A percentile compares a stretch with the other conserved stretches of the same genome.
These are phyloP conservation scores for Gallinago paraguaiae DNA, from an alignment of 2,113 vertebrate species.

Conservation along the genomic window DNA sequence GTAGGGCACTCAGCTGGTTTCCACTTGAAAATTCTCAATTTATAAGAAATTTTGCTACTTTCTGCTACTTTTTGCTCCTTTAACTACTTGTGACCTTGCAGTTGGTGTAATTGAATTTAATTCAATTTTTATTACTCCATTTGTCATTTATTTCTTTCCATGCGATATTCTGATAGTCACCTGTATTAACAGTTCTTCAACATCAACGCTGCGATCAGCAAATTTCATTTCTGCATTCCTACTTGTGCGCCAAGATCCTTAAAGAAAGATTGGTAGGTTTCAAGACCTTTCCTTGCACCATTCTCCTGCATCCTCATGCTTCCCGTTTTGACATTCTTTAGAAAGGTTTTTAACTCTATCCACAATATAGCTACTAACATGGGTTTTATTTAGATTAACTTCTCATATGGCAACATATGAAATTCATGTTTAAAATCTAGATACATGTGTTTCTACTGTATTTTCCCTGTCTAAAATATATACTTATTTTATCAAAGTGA, in stretches of 20 bases:
- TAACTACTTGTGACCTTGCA: background rate
- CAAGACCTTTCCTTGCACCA: background rate
- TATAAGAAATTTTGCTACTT: background rate
- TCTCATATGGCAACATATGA: background rate
- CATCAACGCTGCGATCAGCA: conserved; percentile 10
- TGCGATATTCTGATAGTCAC: conserved; percentile 4
- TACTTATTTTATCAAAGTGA: background rate
- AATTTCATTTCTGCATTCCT: conserved; percentile 32
- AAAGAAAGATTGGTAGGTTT: background rate
- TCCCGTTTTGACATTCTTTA: background rate
- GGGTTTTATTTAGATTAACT: background rate
- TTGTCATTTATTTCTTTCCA: conserved; percentile 37
- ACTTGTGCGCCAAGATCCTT: background rate
- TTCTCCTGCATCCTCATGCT: background rate
- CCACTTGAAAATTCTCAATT: conserved; percentile 35
- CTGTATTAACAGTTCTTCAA: conserved; percentile 14
- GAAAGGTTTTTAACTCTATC: background rate
- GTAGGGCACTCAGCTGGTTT: background rate
- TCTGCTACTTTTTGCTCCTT: background rate
- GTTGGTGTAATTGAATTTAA: conserved; percentile 35
- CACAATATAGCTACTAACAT: background rate
- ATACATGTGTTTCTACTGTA: background rate
- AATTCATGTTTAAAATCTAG: background rate
- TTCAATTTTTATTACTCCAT: conserved; percentile 29
- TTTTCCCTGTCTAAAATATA: background rate